These are phyloP conservation scores for Phylloscopus whistleri DNA, from an alignment of 2,113 vertebrate species.

Conservation along the genomic window DNA sequence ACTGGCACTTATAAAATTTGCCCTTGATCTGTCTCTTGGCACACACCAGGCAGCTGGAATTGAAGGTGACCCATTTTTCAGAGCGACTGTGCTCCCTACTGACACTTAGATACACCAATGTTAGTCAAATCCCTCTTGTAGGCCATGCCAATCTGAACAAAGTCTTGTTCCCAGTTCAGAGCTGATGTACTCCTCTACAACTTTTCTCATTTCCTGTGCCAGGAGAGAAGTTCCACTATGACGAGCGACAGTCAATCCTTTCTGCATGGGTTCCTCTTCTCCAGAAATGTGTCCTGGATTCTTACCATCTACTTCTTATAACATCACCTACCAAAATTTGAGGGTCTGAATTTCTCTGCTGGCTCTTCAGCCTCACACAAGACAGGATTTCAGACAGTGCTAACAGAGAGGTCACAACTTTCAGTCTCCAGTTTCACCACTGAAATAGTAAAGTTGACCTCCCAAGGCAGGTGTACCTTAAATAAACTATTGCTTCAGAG, in stretches of 20 bases:
- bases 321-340: background rate
- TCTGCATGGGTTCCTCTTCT: background rate
- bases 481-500: rapidly evolving
- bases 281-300: background rate
- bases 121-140: background rate
- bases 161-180: background rate
- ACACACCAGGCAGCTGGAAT: background rate
- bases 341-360: background rate
- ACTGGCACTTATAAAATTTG: background rate
- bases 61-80: background rate
- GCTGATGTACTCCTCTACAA: background rate
- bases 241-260: background rate
- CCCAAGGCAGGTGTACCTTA: background rate
- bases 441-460: background rate
- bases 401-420: background rate
- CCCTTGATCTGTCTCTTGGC: background rate
- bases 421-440: background rate
- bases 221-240: background rate
- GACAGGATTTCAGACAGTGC: background rate
- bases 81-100: background rate
- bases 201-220: background rate
- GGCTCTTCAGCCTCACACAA: background rate
- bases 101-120: background rate
- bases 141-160: background rate
- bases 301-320: background rate